These are phyloP conservation scores for Pelochelys cantorii DNA, from an alignment of 2,797 vertebrate species.

Conservation along the genomic window DNA sequence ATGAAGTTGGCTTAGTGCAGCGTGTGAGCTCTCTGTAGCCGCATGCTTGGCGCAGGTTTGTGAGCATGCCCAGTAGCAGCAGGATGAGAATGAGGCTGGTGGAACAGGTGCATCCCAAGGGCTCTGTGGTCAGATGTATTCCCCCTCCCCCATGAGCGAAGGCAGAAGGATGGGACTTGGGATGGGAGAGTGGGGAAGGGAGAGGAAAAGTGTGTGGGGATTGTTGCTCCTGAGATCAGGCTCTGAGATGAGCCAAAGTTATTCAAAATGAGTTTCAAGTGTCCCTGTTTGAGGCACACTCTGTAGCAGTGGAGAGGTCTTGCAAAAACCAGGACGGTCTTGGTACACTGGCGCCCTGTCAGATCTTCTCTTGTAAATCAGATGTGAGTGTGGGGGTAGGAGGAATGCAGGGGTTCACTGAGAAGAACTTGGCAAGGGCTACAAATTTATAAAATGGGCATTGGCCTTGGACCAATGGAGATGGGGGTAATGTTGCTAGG, in stretches of 20 bases:
- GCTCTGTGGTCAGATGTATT: conserved; percentile 10
- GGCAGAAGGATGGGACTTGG: conserved; percentile 37
- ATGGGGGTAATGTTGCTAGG: rapidly evolving
- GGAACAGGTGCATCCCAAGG: background rate
- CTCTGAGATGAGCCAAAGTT: background rate
- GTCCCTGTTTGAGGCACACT: rapidly evolving
- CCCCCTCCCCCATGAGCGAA: background rate
- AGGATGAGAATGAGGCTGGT: conserved; percentile 41
- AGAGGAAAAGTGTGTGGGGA: background rate
- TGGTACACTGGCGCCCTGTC: background rate
- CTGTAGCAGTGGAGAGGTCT: rapidly evolving
- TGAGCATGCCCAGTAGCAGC: conserved; percentile 48
- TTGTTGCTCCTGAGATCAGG: background rate
- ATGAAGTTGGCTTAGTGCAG: conserved; percentile 54
- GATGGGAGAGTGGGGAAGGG: background rate
- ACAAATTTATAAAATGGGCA: background rate
- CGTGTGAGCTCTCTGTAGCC: conserved; percentile 37
- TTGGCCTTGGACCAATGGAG: background rate
- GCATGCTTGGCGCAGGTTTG: conserved; percentile 57
- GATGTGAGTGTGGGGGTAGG: background rate
- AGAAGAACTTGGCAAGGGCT: background rate
- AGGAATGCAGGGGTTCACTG: background rate
- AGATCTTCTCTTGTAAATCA: background rate
- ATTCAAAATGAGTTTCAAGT: background rate
- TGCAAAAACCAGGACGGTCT: background rate